These are phyloP conservation scores for Hybos culiciformis DNA, from an alignment of 2,888 invertebrate genomes.

Conservation along the genomic window DNA sequence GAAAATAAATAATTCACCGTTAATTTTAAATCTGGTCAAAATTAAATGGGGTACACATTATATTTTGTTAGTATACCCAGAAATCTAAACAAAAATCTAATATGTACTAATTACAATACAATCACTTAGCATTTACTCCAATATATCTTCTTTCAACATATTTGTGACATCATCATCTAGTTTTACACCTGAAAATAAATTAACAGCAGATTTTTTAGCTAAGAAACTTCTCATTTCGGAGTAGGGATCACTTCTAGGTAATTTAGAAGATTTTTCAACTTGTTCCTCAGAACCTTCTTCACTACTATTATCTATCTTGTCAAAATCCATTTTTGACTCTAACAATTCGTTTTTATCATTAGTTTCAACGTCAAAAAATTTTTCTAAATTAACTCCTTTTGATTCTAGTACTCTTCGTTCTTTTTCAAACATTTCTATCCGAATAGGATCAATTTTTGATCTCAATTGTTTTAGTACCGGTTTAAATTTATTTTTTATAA, in stretches of 20 bases:
- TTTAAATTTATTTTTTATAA: conserved; percentile 31
- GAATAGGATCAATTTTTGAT: conserved; percentile 33
- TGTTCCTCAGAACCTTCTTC: conserved; percentile 25
- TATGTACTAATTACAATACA: too few relatives aligned
- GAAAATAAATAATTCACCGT: too few relatives aligned
- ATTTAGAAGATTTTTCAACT: conserved; percentile 21
- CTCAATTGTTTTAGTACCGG: conserved; percentile 33
- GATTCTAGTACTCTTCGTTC: conserved; percentile 29
- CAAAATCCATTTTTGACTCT: neutral
- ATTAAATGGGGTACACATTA: too few relatives aligned
- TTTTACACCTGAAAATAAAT: conserved; percentile 24
- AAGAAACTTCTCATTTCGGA: conserved; percentile 34
- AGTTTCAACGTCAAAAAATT: conserved; percentile 29
- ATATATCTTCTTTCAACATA: conserved; percentile 23
- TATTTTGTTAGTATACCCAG: too few relatives aligned
- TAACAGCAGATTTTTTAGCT: conserved; percentile 30
- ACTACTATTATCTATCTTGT: conserved; percentile 14
- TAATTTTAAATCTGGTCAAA: too few relatives aligned
- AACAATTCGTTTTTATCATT: conserved; percentile 14
- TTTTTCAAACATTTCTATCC: conserved; percentile 30
- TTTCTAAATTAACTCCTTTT: conserved; percentile 34
- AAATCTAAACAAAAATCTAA: too few relatives aligned
- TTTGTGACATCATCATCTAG: conserved; percentile 15
- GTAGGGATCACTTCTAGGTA: conserved; percentile 29
- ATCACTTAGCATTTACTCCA: too few relatives aligned